Evolutionary conservation across 2,113 vertebrate genomes (phyloP).

Genomic region (Cygnus atratus): DNA sequence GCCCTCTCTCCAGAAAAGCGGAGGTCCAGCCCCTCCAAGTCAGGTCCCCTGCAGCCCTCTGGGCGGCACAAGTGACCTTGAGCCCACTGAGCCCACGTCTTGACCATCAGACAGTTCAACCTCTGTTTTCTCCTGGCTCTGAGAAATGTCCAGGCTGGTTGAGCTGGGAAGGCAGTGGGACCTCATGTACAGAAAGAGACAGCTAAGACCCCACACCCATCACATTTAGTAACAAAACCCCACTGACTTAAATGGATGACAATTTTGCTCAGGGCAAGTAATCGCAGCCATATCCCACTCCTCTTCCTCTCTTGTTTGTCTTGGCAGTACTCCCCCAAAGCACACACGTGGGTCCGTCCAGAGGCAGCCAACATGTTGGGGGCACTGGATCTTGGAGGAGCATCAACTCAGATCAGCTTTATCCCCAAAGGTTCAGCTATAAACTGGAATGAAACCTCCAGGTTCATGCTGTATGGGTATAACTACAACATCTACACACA

Average conservation of each 20-base stretch:
- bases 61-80: neutral
- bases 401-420: constrained; percentile 83
- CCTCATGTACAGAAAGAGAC: fast-evolving
- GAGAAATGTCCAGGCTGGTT: neutral
- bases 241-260: neutral
- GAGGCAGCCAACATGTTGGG: constrained; percentile 59
- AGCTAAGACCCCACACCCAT: neutral
- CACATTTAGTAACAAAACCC: neutral
- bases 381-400: constrained; percentile 80
- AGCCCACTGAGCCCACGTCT: neutral
- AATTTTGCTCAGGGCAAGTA: neutral
- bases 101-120: neutral
- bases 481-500: constrained; percentile 77
- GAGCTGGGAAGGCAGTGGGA: neutral
- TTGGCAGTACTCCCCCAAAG: constrained; percentile 73
- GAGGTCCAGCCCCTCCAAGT: neutral
- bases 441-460: neutral
- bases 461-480: constrained; percentile 71
- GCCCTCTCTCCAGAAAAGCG: neutral
- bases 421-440: neutral
- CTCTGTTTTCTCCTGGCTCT: neutral
- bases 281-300: neutral
- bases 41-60: neutral
- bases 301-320: neutral
- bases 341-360: constrained; percentile 68